Evolutionary conservation across 2,113 vertebrate species (phyloP), one percentile per base, ranked within the genome.

Genomic region (Saccopteryx leptura): DNA sequence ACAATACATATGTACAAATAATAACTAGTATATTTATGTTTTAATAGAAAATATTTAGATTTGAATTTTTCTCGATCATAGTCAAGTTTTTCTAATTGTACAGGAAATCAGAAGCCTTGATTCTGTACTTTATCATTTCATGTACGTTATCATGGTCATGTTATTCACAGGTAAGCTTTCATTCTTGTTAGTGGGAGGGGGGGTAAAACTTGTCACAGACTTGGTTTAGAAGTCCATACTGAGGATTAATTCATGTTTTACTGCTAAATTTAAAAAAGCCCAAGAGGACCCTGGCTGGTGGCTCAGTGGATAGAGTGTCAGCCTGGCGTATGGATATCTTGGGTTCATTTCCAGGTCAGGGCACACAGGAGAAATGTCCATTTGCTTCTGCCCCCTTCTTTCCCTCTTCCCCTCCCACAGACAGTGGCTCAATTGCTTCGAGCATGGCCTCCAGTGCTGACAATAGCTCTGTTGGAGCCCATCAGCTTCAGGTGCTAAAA

Each of bases 201-300:
- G 24, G 18, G 82, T 84, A 52, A 90, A 82, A n/a, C 26, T 93
- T 85, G 48, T 24, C 46, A 50, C 72, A 85, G 71, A 60, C 46
- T 33, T 79, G 76, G 58, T 79, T 84, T 88, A 68, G 65, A 48
- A 10, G 52, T 83, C 81, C 4, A 50, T 85, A n/a, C 28, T 75
- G 65, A 92, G 48, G n/a, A 80, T 95, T 96, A 95, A 91, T 95
- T 97, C 94, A 87, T 90, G 76, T 76, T 93, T 14, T 39, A 61
- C 2, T 84, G 24, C 72, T 52, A 81, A 68, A 19, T 65, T 9
- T 80, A 78, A 23, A 39, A 84, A 90, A 91, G 10, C 90, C 69
- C 90, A 86, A 3, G 93, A 86, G 93, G 39, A 39, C 39, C 39
- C 39, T 39, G 39, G 39, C 39, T 39, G 39, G 39, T 39, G 39